Evolutionary conservation across 2,888 invertebrate species (phyloP).

Genomic region (Oasisia sp.): DNA sequence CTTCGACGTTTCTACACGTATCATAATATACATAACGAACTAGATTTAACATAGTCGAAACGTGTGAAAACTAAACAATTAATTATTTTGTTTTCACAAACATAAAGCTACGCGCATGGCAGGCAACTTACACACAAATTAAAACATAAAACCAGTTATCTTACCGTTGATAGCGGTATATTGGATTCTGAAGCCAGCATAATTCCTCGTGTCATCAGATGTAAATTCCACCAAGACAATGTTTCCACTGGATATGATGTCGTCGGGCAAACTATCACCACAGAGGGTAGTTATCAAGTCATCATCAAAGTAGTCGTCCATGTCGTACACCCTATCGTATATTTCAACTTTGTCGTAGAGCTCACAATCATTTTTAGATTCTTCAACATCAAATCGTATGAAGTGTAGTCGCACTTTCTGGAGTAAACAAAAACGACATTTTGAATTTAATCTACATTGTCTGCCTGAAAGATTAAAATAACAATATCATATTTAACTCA

Average conservation of each 20-base stretch:
- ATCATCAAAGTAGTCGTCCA: not conserved
- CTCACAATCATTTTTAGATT: not conserved
- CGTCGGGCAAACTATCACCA: not conserved
- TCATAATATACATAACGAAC: no score
- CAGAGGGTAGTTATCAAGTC: not conserved
- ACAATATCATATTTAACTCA: no score
- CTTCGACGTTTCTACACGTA: no score
- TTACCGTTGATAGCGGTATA: not conserved
- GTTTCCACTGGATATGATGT: not conserved
- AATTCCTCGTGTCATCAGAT: not conserved
- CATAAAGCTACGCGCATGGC: not conserved
- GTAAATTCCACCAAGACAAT: not conserved
- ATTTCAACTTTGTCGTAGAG: not conserved
- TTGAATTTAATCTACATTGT: not conserved
- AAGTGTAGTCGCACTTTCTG: not conserved
- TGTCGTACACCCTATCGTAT: not conserved
- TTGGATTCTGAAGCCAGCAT: not conserved
- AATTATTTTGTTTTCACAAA: no score
- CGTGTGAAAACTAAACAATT: no score
- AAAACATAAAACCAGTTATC: not conserved
- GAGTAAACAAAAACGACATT: not conserved
- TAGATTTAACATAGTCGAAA: no score
- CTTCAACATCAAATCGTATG: not conserved
- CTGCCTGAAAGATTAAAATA: not conserved
- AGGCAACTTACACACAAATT: not conserved